Base-by-base conservation (phyloP, 2,888 invertebrate species). In the Drosophila antonietae region DNA sequence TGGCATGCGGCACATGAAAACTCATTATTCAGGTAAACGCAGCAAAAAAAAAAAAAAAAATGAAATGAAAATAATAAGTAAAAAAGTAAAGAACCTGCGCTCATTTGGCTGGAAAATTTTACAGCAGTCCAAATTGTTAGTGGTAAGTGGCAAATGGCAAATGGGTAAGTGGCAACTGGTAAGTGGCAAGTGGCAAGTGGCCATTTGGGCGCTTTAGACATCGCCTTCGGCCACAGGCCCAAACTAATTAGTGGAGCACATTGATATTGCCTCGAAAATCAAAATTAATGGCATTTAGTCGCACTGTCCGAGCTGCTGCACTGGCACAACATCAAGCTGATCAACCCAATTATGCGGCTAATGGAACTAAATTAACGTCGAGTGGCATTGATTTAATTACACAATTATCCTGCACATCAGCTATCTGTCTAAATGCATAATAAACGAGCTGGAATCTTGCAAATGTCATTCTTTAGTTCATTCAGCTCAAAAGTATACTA, bases 1-100 rank as follows among this genome's bases (percentile, higher is more conserved):
- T 23, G 62, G 63, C 62, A 57, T 44, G 62, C 55, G 51, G 61
- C 62, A 65, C 65, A 49, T 78, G 75, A 67, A 77, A 84, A 75
- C 88, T 83, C 80, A 88, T 88, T 88, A 88, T 88, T 85, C 83
- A 83, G 88, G 83, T 85, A 85, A 82, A 76, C 75, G 78, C 84
- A 59, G 64, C 66, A 76, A 65, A 80, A 81, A 31, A 31, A 49
- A 5, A 31, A 23, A 14, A 23, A 7, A 46, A 15, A 6, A 28
- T 28, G 0, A 28, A 28, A 28, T 28, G 6, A 28, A 5, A 28
- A 28, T 28, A 28, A 28, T 28, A 28, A 15, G 15, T 35, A 15
- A 12, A 5, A 23, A 44, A 44, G 49, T 33, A 31, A 51, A 33
- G 49, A 51, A 81, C 85, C 78, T 84, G 73, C 68, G 80, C 80